These are phyloP conservation scores for Elysia chlorotica DNA, from an alignment of 1,140 invertebrate species.

Conservation along the genomic window DNA sequence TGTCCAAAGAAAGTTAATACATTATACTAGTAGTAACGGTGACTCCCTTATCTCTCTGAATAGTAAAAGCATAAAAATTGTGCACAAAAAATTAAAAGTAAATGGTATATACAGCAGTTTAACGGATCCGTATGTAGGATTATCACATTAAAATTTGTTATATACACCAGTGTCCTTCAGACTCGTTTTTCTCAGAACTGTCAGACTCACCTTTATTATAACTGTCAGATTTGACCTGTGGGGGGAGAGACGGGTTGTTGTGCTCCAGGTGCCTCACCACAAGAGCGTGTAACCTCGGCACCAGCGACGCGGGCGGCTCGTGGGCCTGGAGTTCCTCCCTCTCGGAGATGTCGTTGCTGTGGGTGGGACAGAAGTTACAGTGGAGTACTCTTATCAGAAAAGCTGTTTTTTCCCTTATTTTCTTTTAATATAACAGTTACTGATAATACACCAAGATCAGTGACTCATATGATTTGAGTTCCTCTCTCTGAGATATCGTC, in stretches of 20 bases:
- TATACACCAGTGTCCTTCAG: too few species aligned
- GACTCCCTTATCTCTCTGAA: too few species aligned
- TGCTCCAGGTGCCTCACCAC: constrained; percentile 69
- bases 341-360: constrained; percentile 28
- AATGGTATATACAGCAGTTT: too few species aligned
- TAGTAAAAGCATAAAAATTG: too few species aligned
- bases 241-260: constrained; percentile 71
- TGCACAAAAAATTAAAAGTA: too few species aligned
- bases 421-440: not conserved
- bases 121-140: too few species aligned
- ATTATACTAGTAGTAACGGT: too few species aligned
- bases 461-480: not conserved
- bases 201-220: constrained; percentile 17
- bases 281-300: constrained; percentile 83
- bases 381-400: not conserved
- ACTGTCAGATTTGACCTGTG: not conserved
- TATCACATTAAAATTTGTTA: too few species aligned
- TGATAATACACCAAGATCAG: not conserved
- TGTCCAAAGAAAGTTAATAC: too few species aligned
- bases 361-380: too few species aligned
- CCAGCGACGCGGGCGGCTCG: constrained; percentile 75
- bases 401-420: not conserved
- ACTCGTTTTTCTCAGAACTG: too few species aligned
- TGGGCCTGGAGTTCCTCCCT: constrained; percentile 68
- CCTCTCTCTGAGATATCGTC: too few species aligned